Evolutionary conservation across 2,113 vertebrate genomes (phyloP).

Genomic region (Sorex fumeus): DNA sequence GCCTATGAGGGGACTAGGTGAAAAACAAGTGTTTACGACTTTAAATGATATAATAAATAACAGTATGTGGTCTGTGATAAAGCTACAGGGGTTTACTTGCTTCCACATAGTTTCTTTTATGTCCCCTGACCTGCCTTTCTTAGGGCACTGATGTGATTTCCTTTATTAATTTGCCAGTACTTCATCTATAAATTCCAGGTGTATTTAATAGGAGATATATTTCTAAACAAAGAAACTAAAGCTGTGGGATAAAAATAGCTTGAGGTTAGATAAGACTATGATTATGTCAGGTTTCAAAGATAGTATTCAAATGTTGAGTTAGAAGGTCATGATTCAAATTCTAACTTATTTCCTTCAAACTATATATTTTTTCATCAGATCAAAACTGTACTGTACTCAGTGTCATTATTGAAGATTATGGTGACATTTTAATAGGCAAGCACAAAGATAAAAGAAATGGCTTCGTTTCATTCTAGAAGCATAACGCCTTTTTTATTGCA

Average conservation of each 20-base stretch:
- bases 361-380: neutral
- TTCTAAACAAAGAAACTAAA: conserved; percentile 29
- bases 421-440: neutral
- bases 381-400: neutral
- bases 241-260: conserved; percentile 5
- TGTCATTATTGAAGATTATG: neutral
- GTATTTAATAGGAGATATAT: conserved; percentile 13
- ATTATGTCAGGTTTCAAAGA: neutral
- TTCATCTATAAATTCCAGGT: conserved; percentile 38
- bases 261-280: neutral
- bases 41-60: conserved; percentile 32
- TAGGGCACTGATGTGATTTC: neutral
- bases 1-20: neutral
- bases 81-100: neutral
- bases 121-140: neutral
- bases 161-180: conserved; percentile 62
- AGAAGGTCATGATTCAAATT: conserved; percentile 4
- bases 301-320: neutral
- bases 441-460: neutral
- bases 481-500: neutral
- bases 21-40: neutral
- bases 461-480: neutral
- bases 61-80: neutral
- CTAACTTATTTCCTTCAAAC: neutral
- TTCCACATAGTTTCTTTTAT: neutral